Evolutionary conservation across 2,113 vertebrate species (phyloP).

Genomic region (Aythya baeri): DNA sequence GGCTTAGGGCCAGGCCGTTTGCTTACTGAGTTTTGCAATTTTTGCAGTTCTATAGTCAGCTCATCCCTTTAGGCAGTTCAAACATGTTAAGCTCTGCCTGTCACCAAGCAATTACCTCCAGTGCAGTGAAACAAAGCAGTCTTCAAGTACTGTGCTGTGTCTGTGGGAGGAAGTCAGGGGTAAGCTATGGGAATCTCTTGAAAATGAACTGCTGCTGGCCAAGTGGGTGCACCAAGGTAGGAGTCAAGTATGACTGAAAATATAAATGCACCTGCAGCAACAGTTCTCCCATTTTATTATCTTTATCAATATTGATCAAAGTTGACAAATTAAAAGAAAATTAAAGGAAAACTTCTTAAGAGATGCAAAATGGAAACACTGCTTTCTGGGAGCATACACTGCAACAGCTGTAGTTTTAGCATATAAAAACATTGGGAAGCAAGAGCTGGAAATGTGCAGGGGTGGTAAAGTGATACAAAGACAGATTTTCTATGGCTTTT

Average conservation of each 20-base stretch:
- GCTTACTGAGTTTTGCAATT: background rate
- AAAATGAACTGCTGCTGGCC: background rate
- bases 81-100: conserved; percentile 23
- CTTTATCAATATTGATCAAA: background rate
- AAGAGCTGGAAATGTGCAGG: background rate
- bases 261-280: background rate
- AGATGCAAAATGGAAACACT: background rate
- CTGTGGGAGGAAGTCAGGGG: rapidly evolving
- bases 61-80: conserved; percentile 28
- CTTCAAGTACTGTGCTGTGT: background rate
- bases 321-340: background rate
- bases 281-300: background rate
- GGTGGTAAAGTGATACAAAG: background rate
- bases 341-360: background rate
- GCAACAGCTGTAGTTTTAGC: background rate
- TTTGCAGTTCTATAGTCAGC: background rate
- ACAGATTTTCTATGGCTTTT: background rate
- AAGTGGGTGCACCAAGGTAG: background rate
- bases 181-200: background rate
- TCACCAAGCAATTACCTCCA: conserved; percentile 15
- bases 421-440: background rate
- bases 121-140: background rate
- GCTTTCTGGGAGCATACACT: background rate
- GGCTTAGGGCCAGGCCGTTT: background rate
- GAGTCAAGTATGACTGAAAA: background rate